Conservation (phyloP, 2,888 invertebrate genomes). For the Antitype chi region DNA sequence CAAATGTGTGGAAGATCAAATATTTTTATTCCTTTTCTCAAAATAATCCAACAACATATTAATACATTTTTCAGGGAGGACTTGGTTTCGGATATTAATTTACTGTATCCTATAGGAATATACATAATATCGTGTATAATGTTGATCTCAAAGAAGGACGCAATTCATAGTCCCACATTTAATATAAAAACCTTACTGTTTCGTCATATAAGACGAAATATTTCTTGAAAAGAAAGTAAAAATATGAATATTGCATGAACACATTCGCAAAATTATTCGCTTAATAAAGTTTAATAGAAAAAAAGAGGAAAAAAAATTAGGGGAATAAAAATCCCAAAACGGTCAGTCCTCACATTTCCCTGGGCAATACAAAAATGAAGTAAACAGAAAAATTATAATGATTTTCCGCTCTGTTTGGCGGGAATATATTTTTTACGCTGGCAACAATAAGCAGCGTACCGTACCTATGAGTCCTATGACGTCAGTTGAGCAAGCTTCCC, state of each 20-base stretch:
- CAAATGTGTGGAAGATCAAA: background rate
- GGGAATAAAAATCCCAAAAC: constrained; percentile 36
- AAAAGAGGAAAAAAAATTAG: constrained; percentile 57
- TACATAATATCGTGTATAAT: background rate
- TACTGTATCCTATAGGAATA: background rate
- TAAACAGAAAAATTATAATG: constrained; percentile 57
- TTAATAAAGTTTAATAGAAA: constrained; percentile 65
- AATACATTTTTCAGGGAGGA: constrained; percentile 9
- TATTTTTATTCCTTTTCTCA: background rate
- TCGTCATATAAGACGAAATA: constrained; percentile 21
- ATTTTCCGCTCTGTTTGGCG: constrained; percentile 61
- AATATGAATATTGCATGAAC: constrained; percentile 57
- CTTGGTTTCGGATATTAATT: constrained; percentile 15
- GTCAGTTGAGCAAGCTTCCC: constrained; percentile 48
- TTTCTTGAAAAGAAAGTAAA: constrained; percentile 21
- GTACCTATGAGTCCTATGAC: constrained; percentile 39
- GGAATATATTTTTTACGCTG: constrained; percentile 57
- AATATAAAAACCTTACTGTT: constrained; percentile 34
- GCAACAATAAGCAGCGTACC: constrained; percentile 40
- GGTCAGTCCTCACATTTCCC: constrained; percentile 39
- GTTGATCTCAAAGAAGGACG: background rate
- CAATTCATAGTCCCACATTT: constrained; percentile 5
- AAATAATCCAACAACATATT: constrained; percentile 14
- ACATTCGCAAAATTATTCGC: constrained; percentile 53
- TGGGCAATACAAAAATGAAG: constrained; percentile 53